Percentiles rank a stretch among this genome's conserved stretches.
Conservation (phyloP, 2,888 invertebrate genomes). For the Panzeria rudis region DNA sequence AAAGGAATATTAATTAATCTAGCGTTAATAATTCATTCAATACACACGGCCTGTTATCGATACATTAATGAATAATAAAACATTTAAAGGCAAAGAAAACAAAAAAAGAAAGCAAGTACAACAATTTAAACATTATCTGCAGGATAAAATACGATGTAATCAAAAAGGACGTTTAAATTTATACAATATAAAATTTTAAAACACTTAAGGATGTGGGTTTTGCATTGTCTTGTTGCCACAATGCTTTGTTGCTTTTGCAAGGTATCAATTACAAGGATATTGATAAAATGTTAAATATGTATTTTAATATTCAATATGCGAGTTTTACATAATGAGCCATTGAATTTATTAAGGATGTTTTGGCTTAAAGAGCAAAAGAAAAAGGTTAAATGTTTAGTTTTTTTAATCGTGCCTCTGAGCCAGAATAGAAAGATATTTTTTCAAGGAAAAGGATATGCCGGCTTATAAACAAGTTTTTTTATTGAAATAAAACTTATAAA, state of each 20-base stretch:
- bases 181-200: slow-evolving; percentile 48
- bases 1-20: slow-evolving; percentile 71
- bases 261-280: slow-evolving; percentile 60
- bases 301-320: not conserved
- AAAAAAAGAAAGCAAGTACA: not conserved
- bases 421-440: not conserved
- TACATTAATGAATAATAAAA: slow-evolving; percentile 65
- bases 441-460: too few species aligned
- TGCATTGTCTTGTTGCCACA: slow-evolving; percentile 14
- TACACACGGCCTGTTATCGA: slow-evolving; percentile 63
- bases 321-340: slow-evolving; percentile 6
- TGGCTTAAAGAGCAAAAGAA: not conserved
- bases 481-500: too few species aligned
- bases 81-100: slow-evolving; percentile 4
- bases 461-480: not conserved
- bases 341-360: not conserved
- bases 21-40: slow-evolving; percentile 70
- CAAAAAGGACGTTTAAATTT: slow-evolving; percentile 48
- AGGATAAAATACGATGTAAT: slow-evolving; percentile 21
- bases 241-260: slow-evolving; percentile 14
- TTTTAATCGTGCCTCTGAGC: not conserved
- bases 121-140: not conserved
- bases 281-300: slow-evolving; percentile 27
- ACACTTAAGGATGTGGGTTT: slow-evolving; percentile 55
- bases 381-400: not conserved